These are phyloP conservation scores for Anarrhichthys ocellatus DNA, from an alignment of 2,113 vertebrate genomes.

Conservation along the genomic window DNA sequence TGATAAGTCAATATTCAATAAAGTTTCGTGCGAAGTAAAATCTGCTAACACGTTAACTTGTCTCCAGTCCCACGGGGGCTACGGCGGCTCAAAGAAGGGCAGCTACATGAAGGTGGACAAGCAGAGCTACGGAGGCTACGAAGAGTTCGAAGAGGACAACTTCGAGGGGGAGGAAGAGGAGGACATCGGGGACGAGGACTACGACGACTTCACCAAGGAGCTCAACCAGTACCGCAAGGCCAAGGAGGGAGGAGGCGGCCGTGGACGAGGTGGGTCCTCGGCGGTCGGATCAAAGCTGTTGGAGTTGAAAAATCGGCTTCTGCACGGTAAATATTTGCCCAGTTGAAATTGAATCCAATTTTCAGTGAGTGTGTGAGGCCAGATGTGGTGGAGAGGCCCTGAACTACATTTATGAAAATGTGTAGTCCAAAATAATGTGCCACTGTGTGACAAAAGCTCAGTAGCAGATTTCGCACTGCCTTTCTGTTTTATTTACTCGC, in stretches of 20 bases:
- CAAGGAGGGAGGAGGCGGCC: conserved; percentile 87
- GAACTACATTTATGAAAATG: background rate
- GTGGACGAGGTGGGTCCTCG: conserved; percentile 71
- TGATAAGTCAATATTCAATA: background rate
- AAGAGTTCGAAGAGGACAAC: conserved; percentile 91
- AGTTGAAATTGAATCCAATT: background rate
- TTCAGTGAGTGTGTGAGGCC: background rate
- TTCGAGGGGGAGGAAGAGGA: conserved; percentile 92
- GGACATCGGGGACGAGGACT: conserved; percentile 90
- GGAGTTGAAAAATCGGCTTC: background rate
- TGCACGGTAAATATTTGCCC: background rate
- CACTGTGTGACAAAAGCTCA: background rate
- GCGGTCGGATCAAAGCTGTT: background rate
- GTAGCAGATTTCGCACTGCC: background rate
- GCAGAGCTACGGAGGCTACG: conserved; percentile 88
- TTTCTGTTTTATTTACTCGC: background rate
- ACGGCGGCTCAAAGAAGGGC: conserved; percentile 87
- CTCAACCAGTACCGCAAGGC: conserved; percentile 92
- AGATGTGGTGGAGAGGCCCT: background rate
- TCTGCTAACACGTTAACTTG: background rate
- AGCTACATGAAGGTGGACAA: conserved; percentile 92
- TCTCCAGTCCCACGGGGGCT: conserved; percentile 87
- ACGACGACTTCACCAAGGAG: conserved; percentile 93
- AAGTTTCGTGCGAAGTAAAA: background rate
- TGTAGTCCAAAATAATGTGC: background rate